A percentile compares a stretch with the other conserved stretches of the same genome.
These are phyloP conservation scores for Drosophila tsacasi DNA, from an alignment of 1,140 invertebrate genomes.

Conservation along the genomic window DNA sequence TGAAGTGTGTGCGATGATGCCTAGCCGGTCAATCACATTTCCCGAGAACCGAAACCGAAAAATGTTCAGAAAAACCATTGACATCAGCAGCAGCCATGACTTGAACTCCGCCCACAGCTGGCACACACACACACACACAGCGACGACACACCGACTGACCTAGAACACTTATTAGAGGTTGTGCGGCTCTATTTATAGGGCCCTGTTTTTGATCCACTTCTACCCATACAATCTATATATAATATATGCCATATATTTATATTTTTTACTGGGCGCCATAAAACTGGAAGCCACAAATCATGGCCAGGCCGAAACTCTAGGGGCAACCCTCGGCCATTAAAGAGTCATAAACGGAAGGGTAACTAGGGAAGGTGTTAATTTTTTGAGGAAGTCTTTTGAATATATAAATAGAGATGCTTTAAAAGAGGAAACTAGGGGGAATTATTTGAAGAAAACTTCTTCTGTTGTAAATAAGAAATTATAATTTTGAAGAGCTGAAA, in stretches of 20 bases:
- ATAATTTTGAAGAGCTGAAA: background rate
- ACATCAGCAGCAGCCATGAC: constrained; percentile 68
- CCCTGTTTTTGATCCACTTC: constrained; percentile 31
- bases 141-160: constrained; percentile 55
- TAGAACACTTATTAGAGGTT: constrained; percentile 78
- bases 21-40: constrained; percentile 30
- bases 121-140: constrained; percentile 13
- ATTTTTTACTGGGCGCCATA: constrained; percentile 43
- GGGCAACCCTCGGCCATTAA: constrained; percentile 24
- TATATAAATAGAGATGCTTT: background rate
- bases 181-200: constrained; percentile 62
- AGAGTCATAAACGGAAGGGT: constrained; percentile 23
- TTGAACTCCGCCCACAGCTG: constrained; percentile 25
- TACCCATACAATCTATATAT: constrained; percentile 30
- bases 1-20: constrained; percentile 20
- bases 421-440: background rate
- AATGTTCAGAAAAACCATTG: constrained; percentile 32
- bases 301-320: constrained; percentile 6
- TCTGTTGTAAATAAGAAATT: background rate
- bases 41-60: background rate
- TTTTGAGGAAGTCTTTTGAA: background rate
- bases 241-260: constrained; percentile 24
- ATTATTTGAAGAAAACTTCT: background rate
- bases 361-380: constrained; percentile 22
- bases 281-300: constrained; percentile 28